These are phyloP conservation scores for Aethina tumida DNA, from an alignment of 1,140 invertebrate genomes.

Conservation along the genomic window DNA sequence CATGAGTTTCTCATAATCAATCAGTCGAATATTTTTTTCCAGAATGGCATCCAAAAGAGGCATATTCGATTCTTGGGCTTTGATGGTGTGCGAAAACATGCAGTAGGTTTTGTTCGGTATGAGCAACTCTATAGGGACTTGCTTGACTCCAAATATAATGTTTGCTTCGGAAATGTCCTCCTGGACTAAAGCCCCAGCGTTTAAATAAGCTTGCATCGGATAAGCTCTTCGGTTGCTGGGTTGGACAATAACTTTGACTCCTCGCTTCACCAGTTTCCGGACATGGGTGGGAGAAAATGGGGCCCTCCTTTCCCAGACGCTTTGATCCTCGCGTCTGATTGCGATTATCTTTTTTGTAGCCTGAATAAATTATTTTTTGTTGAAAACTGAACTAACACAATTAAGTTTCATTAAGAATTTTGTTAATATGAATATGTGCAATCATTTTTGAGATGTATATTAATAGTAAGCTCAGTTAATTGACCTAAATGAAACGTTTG, in stretches of 20 bases:
- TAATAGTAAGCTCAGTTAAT: too few species aligned
- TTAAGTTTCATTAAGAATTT: too few species aligned
- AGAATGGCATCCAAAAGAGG: constrained; percentile 90
- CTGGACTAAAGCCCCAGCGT: constrained; percentile 82
- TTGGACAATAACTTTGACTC: constrained; percentile 92
- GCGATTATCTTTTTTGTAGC: constrained; percentile 56
- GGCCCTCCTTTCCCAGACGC: constrained; percentile 95
- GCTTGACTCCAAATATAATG: constrained; percentile 96
- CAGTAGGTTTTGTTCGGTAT: constrained; percentile 96
- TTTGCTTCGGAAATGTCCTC: constrained; percentile 95
- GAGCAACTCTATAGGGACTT: constrained; percentile 88
- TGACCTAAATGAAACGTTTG: too few species aligned
- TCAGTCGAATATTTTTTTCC: constrained; percentile 88
- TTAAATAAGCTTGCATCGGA: constrained; percentile 86
- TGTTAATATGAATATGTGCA: too few species aligned
- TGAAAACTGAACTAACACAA: constrained; percentile 1
- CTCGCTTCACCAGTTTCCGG: constrained; percentile 62
- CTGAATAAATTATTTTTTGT: constrained; percentile 15
- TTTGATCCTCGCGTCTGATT: constrained; percentile 87
- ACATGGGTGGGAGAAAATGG: constrained; percentile 91
- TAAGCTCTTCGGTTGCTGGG: constrained; percentile 96
- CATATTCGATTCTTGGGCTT: constrained; percentile 98
- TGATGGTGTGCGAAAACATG: constrained; percentile 99
- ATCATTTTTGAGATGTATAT: too few species aligned
- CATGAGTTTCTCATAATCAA: constrained; percentile 96